Conservation (phyloP, 2,797 vertebrate species). For the Coreius guichenoti region DNA sequence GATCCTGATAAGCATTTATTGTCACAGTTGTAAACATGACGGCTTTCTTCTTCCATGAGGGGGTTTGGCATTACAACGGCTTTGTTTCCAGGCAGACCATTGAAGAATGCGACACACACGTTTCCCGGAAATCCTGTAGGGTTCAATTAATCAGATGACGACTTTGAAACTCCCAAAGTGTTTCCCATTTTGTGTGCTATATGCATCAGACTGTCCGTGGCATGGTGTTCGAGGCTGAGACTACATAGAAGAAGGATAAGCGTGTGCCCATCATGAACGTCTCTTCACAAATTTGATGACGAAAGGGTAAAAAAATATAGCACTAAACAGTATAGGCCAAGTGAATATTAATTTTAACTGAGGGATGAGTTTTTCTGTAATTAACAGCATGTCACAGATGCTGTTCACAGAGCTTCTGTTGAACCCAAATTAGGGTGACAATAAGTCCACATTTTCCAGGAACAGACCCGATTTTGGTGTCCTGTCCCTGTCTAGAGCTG, state of each 20-base stretch:
- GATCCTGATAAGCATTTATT: neutral
- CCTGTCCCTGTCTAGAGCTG: neutral
- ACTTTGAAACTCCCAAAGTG: neutral
- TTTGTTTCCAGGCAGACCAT: neutral
- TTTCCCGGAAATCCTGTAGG: neutral
- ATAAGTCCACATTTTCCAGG: neutral
- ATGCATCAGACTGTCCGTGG: neutral
- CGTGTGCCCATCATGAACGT: neutral
- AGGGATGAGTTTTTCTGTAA: neutral
- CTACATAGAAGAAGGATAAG: constrained; percentile 15
- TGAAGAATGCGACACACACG: neutral
- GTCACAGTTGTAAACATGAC: neutral
- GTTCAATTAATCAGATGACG: neutral
- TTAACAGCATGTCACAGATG: neutral
- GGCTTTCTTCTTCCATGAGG: neutral
- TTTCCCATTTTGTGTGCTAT: neutral
- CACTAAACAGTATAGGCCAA: neutral
- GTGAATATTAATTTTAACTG: neutral
- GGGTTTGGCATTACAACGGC: neutral
- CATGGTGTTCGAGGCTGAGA: neutral
- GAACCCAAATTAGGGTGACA: neutral
- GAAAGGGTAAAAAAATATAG: neutral
- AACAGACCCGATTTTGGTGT: neutral
- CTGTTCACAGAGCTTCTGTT: neutral
- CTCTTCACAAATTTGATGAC: neutral